Evolutionary conservation across 2,797 vertebrate genomes (phyloP).

Genomic region (Halcyon chelicuti): DNA sequence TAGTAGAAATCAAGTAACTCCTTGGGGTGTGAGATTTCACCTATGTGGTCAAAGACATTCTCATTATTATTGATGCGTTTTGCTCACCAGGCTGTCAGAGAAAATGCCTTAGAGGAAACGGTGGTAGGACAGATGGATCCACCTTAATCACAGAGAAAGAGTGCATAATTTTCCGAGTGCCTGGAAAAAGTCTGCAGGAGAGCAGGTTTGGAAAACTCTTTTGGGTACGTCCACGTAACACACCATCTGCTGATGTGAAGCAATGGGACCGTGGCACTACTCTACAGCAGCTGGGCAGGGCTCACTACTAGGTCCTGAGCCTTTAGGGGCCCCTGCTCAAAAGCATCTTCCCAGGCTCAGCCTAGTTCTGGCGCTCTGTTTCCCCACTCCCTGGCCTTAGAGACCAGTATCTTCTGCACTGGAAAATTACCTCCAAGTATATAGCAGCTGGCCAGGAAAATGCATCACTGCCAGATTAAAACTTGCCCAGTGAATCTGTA

Average conservation of each 20-base stretch:
- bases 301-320: background rate
- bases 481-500: background rate
- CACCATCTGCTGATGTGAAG: background rate
- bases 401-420: background rate
- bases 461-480: background rate
- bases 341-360: background rate
- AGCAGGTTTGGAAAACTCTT: background rate
- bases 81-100: background rate
- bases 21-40: background rate
- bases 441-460: background rate
- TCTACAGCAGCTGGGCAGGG: background rate
- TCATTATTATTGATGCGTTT: background rate
- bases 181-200: background rate
- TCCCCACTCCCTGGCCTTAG: background rate
- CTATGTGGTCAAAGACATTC: background rate
- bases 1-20: background rate
- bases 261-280: background rate
- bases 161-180: background rate
- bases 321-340: background rate
- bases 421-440: background rate
- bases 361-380: background rate
- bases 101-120: background rate
- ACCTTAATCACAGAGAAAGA: background rate
- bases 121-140: background rate
- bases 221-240: accelerated